phyloP scores from a whole-genome alignment of 2,113 vertebrate genomes.

The Myodes glareolus region DNA sequence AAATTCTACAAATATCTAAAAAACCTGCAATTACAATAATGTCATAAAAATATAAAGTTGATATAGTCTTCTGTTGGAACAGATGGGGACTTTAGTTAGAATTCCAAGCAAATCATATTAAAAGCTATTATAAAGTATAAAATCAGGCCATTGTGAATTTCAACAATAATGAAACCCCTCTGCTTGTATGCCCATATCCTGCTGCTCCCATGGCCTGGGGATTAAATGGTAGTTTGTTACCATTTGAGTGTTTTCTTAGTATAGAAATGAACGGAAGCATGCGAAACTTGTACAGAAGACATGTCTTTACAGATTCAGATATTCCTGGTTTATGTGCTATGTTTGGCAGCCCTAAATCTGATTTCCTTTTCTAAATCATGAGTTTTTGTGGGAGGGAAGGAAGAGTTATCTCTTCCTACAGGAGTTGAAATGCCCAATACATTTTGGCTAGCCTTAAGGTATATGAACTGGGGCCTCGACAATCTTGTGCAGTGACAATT shows the following conservation, averaged over 20 bases:
- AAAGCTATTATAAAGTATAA: constrained; percentile 82
- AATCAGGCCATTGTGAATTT: constrained; percentile 85
- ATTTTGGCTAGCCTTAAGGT: background rate
- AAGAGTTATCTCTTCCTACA: constrained; percentile 26
- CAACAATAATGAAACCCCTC: constrained; percentile 38
- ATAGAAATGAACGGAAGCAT: constrained; percentile 57
- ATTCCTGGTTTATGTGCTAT: constrained; percentile 13
- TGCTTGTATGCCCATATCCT: constrained; percentile 64
- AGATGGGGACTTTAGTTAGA: constrained; percentile 69
- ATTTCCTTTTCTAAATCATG: background rate
- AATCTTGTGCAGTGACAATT: background rate
- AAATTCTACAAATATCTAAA: constrained; percentile 75
- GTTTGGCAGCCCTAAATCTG: constrained; percentile 36
- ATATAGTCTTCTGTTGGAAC: constrained; percentile 83
- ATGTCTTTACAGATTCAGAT: constrained; percentile 3
- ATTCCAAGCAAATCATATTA: constrained; percentile 82
- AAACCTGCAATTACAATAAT: constrained; percentile 83
- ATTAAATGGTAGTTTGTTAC: constrained; percentile 57
- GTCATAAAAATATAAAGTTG: constrained; percentile 85
- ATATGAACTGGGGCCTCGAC: constrained; percentile 5
- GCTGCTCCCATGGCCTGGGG: constrained; percentile 65
- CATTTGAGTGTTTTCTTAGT: constrained; percentile 77
- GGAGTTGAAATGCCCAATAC: background rate
- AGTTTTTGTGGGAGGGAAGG: constrained; percentile 19
- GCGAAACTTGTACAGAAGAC: background rate